Evolutionary conservation across 2,113 vertebrate genomes (phyloP).

Genomic region (Pyxicephalus adspersus): DNA sequence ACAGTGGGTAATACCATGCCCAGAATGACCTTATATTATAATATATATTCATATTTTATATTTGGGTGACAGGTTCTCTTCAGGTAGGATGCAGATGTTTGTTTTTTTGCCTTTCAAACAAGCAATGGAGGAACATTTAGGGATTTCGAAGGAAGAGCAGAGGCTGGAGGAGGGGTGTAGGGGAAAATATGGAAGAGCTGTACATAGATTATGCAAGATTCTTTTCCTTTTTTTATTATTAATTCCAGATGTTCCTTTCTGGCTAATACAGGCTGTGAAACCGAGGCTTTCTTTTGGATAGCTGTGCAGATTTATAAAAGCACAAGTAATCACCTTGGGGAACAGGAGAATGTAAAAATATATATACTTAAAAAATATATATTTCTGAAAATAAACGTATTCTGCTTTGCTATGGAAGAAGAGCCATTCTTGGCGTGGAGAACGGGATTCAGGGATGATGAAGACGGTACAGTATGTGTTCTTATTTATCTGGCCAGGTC

Average conservation of each 20-base stretch:
- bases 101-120: neutral
- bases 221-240: conserved; percentile 7
- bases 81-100: too few species aligned
- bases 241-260: conserved; percentile 32
- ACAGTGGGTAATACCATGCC: too few species aligned
- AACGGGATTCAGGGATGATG: too few species aligned
- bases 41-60: too few species aligned
- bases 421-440: too few species aligned
- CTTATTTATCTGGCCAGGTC: too few species aligned
- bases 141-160: neutral
- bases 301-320: conserved; percentile 33
- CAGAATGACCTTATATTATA: too few species aligned
- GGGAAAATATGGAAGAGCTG: conserved; percentile 4
- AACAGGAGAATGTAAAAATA: conserved; percentile 19
- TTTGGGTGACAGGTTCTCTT: too few species aligned
- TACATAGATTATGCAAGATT: conserved; percentile 28
- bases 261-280: conserved; percentile 11
- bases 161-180: neutral
- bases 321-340: conserved; percentile 3
- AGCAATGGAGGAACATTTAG: neutral
- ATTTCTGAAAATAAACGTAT: conserved; percentile 9
- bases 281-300: conserved; percentile 13
- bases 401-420: too few species aligned
- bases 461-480: too few species aligned
- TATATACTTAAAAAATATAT: neutral